These are phyloP conservation scores for Pardosa pseudoannulata DNA, from an alignment of 2,888 invertebrate genomes.

Conservation along the genomic window DNA sequence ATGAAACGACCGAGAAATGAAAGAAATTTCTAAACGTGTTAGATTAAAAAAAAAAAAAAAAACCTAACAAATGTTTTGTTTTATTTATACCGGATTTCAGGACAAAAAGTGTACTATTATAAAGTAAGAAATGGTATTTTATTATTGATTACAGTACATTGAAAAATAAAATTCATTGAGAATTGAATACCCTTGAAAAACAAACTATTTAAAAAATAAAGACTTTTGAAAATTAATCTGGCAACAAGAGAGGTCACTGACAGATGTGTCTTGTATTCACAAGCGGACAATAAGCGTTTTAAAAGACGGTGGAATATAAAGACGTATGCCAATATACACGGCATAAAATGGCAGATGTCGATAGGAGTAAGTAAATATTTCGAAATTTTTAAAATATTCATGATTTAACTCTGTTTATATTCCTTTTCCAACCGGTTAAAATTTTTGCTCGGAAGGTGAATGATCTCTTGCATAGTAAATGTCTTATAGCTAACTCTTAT, in stretches of 20 bases:
- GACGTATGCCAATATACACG: neutral
- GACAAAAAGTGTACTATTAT: too few species aligned
- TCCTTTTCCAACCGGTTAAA: constrained; percentile 24
- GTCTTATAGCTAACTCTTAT: neutral
- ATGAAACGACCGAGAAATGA: too few species aligned
- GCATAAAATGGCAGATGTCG: constrained; percentile 44
- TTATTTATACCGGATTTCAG: too few species aligned
- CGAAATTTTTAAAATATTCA: neutral
- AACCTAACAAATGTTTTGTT: too few species aligned
- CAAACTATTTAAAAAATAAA: too few species aligned
- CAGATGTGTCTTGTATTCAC: constrained; percentile 33
- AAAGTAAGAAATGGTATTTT: too few species aligned
- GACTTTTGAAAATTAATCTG: neutral
- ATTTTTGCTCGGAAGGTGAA: constrained; percentile 55
- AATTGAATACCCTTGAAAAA: too few species aligned
- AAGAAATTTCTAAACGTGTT: too few species aligned
- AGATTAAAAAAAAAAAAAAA: too few species aligned
- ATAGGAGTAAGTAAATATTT: constrained; percentile 49
- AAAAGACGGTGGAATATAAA: constrained; percentile 30
- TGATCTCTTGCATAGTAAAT: constrained; percentile 30
- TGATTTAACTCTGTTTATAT: neutral
- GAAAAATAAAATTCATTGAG: too few species aligned
- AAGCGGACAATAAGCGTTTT: constrained; percentile 27
- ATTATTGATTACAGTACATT: too few species aligned
- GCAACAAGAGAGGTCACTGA: constrained; percentile 6